Conservation (phyloP, 2,113 vertebrate genomes). For the Labeo rohita region DNA sequence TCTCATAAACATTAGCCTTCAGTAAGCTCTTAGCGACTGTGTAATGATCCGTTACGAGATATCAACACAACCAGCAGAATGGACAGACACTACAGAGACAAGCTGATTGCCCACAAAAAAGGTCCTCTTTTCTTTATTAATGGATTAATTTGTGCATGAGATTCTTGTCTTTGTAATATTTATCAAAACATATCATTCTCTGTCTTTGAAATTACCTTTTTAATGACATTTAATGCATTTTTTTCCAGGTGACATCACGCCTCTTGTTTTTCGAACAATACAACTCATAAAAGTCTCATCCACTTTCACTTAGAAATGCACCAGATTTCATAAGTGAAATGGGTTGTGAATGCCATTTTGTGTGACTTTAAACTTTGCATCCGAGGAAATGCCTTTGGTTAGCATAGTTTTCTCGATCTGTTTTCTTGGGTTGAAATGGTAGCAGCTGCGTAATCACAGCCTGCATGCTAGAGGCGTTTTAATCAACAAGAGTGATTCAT, state of each 20-base stretch:
- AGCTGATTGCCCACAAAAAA: too few species aligned
- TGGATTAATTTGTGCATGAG: too few species aligned
- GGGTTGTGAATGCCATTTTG: not conserved
- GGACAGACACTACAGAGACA: too few species aligned
- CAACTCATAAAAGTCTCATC: not conserved
- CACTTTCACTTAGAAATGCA: not conserved
- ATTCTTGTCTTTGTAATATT: not conserved
- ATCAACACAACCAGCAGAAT: too few species aligned
- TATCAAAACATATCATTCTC: not conserved
- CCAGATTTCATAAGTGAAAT: not conserved
- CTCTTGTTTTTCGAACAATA: not conserved
- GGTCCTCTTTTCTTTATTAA: too few species aligned
- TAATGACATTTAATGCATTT: not conserved
- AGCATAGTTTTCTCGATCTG: slow-evolving; percentile 1
- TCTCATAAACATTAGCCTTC: too few species aligned
- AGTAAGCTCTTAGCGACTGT: too few species aligned
- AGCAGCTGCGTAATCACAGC: slow-evolving; percentile 53
- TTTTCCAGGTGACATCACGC: not conserved
- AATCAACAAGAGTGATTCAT: slow-evolving; percentile 53
- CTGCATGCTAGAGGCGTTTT: slow-evolving; percentile 48
- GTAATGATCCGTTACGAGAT: too few species aligned
- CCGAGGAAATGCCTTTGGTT: not conserved
- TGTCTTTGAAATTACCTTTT: not conserved
- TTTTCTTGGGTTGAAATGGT: slow-evolving; percentile 33
- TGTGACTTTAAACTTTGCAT: slow-evolving; percentile 9